Percentiles rank a stretch among this genome's conserved stretches.
Conservation (phyloP, 1,140 invertebrate genomes). For the Asbolus verrucosus region DNA sequence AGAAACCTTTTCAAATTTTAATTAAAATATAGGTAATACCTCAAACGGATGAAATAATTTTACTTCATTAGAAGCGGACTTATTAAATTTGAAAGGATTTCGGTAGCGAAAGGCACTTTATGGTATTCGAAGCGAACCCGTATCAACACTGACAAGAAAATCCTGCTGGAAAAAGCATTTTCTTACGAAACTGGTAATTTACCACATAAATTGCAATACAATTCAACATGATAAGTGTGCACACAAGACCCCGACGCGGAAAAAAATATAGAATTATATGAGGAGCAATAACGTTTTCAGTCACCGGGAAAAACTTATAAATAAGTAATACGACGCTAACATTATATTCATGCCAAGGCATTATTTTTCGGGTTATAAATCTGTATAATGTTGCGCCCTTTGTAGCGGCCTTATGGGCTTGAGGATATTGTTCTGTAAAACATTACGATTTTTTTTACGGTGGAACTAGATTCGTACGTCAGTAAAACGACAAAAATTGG, state of each 20-base stretch:
- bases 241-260: not conserved
- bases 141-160: slow-evolving; percentile 39
- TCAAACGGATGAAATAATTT: slow-evolving; percentile 37
- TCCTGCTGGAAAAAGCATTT: slow-evolving; percentile 20
- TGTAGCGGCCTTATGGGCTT: slow-evolving; percentile 13
- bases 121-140: slow-evolving; percentile 26
- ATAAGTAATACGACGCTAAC: slow-evolving; percentile 31
- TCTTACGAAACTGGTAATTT: slow-evolving; percentile 26
- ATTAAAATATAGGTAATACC: slow-evolving; percentile 40
- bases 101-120: slow-evolving; percentile 15
- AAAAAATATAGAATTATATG: slow-evolving; percentile 12
- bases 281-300: not conserved
- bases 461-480: no score
- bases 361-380: slow-evolving; percentile 42
- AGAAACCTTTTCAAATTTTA: no score
- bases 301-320: slow-evolving; percentile 25
- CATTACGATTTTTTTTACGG: slow-evolving; percentile 27
- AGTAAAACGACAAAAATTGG: slow-evolving; percentile 10
- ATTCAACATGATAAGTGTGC: slow-evolving; percentile 5
- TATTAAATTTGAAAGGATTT: slow-evolving; percentile 42
- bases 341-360: slow-evolving; percentile 40
- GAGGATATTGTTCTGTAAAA: slow-evolving; percentile 32
- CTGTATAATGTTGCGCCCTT: slow-evolving; percentile 29
- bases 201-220: slow-evolving; percentile 22
- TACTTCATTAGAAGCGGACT: slow-evolving; percentile 22